Evolutionary conservation across 30 jellyfish, hydroid and myxozoan species (phyloP).

Genomic region (Turritopsis dohrnii): DNA sequence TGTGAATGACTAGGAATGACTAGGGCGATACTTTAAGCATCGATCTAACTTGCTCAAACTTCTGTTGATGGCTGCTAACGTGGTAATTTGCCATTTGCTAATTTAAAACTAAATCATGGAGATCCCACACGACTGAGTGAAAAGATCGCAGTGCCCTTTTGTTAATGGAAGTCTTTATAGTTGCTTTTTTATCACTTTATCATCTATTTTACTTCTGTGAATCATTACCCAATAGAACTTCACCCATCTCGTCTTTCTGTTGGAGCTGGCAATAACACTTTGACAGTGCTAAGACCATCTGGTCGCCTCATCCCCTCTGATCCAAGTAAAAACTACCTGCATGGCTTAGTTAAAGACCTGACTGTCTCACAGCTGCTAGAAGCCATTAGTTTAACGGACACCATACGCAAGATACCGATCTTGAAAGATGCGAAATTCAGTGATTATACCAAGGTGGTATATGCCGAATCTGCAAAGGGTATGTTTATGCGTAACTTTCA

Average conservation of each 20-base stretch:
- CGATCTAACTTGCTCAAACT: no score
- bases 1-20: no score
- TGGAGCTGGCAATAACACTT: constrained; percentile 8
- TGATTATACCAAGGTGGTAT: constrained; percentile 24
- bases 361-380: not conserved
- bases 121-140: no score
- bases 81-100: no score
- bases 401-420: not conserved
- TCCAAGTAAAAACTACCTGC: constrained; percentile 3
- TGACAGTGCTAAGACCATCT: not conserved
- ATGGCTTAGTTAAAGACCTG: constrained; percentile 30
- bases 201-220: not conserved
- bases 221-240: not conserved
- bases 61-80: no score
- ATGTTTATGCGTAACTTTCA: not conserved
- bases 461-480: constrained; percentile 24
- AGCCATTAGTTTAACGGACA: constrained; percentile 2
- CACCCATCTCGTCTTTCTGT: constrained; percentile 7
- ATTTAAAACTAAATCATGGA: no score
- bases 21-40: no score
- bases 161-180: no score
- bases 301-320: constrained; percentile 21
- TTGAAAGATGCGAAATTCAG: constrained; percentile 27
- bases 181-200: no score
- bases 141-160: no score